Conservation (phyloP, 1,140 invertebrate genomes). For the Harlomillsia oculata region DNA sequence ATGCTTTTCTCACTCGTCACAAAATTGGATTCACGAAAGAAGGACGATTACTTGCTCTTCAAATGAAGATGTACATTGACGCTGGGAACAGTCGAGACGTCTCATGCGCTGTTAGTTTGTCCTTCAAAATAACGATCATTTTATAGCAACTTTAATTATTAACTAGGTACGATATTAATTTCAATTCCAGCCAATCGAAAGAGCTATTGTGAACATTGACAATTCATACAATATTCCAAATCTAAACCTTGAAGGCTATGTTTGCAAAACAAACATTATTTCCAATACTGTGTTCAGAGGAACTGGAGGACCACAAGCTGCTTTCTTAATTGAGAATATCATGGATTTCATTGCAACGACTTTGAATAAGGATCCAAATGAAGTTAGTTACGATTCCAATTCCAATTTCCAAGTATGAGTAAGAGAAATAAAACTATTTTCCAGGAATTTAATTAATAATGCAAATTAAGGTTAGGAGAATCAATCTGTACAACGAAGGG, state of each 20-base stretch:
- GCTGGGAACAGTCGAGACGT: constrained; percentile 43
- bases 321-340: constrained; percentile 41
- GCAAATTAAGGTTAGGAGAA: constrained; percentile 6
- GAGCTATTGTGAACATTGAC: constrained; percentile 37
- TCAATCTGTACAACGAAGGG: constrained; percentile 18
- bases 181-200: constrained; percentile 36
- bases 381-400: constrained; percentile 25
- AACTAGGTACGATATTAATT: neutral
- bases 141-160: neutral
- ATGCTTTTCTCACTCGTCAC: constrained; percentile 47
- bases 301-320: constrained; percentile 42
- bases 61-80: constrained; percentile 43
- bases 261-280: constrained; percentile 40
- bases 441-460: neutral
- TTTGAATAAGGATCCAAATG: constrained; percentile 37
- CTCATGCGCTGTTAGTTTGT: constrained; percentile 39
- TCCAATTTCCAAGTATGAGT: neutral
- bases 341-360: constrained; percentile 40
- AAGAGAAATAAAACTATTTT: neutral
- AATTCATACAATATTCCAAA: constrained; percentile 38
- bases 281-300: constrained; percentile 46
- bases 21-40: constrained; percentile 43
- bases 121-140: neutral
- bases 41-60: constrained; percentile 41
- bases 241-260: constrained; percentile 34